These are phyloP conservation scores for Leptinotarsa defecta DNA, from an alignment of 1,140 invertebrate species.

Conservation along the genomic window DNA sequence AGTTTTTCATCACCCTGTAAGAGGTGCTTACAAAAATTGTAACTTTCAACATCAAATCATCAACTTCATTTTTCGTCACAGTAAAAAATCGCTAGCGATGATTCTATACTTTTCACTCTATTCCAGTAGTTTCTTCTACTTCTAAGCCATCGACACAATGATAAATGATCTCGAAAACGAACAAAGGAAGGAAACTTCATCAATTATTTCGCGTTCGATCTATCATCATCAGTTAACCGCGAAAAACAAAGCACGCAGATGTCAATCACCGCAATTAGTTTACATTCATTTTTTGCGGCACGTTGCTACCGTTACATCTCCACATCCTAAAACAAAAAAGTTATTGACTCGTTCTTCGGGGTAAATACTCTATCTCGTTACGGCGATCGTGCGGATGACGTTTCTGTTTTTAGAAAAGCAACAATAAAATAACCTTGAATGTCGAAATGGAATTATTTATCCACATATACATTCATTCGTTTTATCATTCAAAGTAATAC, in stretches of 20 bases:
- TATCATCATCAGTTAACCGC: background rate
- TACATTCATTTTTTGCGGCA: background rate
- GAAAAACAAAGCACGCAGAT: background rate
- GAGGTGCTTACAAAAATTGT: too few species aligned
- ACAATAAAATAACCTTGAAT: conserved; percentile 3
- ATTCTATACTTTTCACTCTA: too few species aligned
- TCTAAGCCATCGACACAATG: background rate
- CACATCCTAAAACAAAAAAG: background rate
- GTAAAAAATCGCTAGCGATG: too few species aligned
- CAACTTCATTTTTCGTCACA: too few species aligned
- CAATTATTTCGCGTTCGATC: background rate
- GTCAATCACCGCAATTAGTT: conserved; percentile 5
- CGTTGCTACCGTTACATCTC: background rate
- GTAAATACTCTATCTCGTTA: background rate
- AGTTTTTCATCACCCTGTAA: too few species aligned
- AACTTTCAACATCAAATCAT: too few species aligned
- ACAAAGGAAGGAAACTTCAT: background rate
- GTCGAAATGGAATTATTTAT: conserved; percentile 9
- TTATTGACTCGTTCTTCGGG: background rate
- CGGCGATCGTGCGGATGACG: background rate
- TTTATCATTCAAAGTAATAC: conserved; percentile 1
- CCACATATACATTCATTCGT: conserved; percentile 2
- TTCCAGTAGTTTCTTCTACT: too few species aligned
- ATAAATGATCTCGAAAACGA: background rate
- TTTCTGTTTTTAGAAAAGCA: background rate